Percentiles rank a stretch among this genome's conserved stretches.
These are phyloP conservation scores for Cirrhinus mrigala DNA, from an alignment of 2,797 vertebrate species.

Conservation along the genomic window DNA sequence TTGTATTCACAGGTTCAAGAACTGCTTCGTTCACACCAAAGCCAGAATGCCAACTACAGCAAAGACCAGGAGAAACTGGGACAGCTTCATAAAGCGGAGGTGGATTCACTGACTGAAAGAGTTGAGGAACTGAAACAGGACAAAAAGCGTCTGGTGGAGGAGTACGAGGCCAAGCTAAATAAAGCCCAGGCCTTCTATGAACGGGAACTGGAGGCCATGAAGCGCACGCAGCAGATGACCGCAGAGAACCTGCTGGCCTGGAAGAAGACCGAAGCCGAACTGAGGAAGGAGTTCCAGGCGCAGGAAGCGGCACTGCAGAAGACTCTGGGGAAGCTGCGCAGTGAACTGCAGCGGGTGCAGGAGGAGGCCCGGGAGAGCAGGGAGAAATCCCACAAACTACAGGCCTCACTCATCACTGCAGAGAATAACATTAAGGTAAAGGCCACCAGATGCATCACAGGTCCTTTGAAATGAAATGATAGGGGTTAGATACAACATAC, in stretches of 20 bases:
- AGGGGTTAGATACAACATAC: not conserved
- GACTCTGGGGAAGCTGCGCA: slow-evolving; percentile 90
- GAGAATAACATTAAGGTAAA: slow-evolving; percentile 89
- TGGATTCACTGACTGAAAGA: slow-evolving; percentile 87
- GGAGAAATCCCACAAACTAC: slow-evolving; percentile 92
- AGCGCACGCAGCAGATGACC: slow-evolving; percentile 94
- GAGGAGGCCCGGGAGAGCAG: slow-evolving; percentile 90
- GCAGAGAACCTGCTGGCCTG: slow-evolving; percentile 93
- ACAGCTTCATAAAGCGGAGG: slow-evolving; percentile 87
- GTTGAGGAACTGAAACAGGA: slow-evolving; percentile 91
- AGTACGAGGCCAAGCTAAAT: slow-evolving; percentile 93
- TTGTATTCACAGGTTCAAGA: slow-evolving; percentile 82
- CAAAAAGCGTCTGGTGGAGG: slow-evolving; percentile 92
- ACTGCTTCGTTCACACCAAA: slow-evolving; percentile 90
- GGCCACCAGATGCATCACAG: slow-evolving; percentile 47
- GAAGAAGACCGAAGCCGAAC: slow-evolving; percentile 94
- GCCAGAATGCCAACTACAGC: slow-evolving; percentile 87
- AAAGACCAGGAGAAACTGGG: slow-evolving; percentile 92
- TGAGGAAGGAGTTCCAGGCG: slow-evolving; percentile 92
- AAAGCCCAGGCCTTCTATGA: slow-evolving; percentile 97
- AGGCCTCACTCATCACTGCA: slow-evolving; percentile 81
- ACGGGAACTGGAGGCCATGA: slow-evolving; percentile 95
- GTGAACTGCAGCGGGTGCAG: slow-evolving; percentile 89
- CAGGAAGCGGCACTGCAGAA: slow-evolving; percentile 94
- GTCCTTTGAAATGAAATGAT: not conserved